phyloP scores from a whole-genome alignment of 2,113 vertebrate genomes.

The Patagioenas fasciata region DNA sequence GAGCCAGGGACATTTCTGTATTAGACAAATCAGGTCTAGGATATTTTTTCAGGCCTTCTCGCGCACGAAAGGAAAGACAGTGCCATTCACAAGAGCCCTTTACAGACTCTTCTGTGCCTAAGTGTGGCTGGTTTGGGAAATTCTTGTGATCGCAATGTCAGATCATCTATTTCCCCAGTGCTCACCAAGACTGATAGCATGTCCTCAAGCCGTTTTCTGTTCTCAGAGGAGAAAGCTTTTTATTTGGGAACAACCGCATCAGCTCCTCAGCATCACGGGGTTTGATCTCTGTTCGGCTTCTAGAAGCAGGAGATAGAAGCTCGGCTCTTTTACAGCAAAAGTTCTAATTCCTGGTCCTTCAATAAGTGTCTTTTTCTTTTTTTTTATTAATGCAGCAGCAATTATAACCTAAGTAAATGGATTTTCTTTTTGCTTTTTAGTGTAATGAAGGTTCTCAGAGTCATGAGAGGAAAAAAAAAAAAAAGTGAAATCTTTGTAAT shows the following conservation, averaged over 20 bases:
- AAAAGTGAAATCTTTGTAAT: background rate
- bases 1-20: background rate
- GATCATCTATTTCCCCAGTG: background rate
- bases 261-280: background rate
- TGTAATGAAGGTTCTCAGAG: background rate
- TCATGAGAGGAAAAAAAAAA: background rate
- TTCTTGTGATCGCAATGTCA: background rate
- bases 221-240: background rate
- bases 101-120: accelerated
- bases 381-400: background rate
- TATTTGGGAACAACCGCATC: background rate
- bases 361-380: background rate
- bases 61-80: background rate
- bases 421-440: background rate
- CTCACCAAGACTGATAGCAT: background rate
- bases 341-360: background rate
- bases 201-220: background rate
- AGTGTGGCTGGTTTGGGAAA: background rate
- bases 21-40: background rate
- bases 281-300: background rate
- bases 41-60: background rate
- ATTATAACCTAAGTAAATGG: background rate
- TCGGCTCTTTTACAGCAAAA: background rate
- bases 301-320: background rate
- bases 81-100: background rate